A percentile compares a stretch with the other conserved stretches of the same genome.
phyloP scores from a whole-genome alignment of 2,888 invertebrate genomes.

The Drosophila pseudotakahashii region DNA sequence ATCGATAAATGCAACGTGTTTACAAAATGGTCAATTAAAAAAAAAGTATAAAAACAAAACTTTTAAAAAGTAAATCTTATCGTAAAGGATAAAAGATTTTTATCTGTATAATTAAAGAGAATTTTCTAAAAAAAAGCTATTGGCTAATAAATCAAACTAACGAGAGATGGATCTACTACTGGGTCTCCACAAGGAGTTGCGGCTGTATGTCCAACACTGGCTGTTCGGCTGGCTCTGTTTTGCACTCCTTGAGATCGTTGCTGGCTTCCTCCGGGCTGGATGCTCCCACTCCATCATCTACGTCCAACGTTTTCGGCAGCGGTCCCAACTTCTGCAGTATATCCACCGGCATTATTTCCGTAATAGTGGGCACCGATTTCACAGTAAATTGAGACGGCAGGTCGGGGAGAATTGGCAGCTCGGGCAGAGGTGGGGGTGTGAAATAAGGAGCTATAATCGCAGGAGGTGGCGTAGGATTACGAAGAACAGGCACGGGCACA shows the following conservation, averaged over 20 bases:
- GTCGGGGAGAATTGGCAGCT: slow-evolving; percentile 45
- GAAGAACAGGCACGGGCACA: slow-evolving; percentile 28
- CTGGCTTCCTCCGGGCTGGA: slow-evolving; percentile 30
- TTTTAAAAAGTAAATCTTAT: slow-evolving; percentile 6
- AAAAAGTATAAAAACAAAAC: slow-evolving; percentile 6
- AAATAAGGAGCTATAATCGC: slow-evolving; percentile 42
- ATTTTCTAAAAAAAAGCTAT: slow-evolving; percentile 24
- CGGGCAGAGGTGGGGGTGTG: slow-evolving; percentile 63
- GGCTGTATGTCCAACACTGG: slow-evolving; percentile 21
- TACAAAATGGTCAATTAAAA: slow-evolving; percentile 20
- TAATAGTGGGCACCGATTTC: slow-evolving; percentile 57
- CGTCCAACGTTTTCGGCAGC: slow-evolving; percentile 62
- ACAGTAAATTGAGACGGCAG: slow-evolving; percentile 56
- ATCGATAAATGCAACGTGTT: slow-evolving; percentile 59
- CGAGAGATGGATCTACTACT: slow-evolving; percentile 12
- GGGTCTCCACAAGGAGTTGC: slow-evolving; percentile 30
- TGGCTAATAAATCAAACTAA: slow-evolving; percentile 8
- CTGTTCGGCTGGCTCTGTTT: slow-evolving; percentile 6
- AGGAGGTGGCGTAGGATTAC: slow-evolving; percentile 39
- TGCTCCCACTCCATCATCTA: slow-evolving; percentile 48
- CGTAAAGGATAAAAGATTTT: background rate
- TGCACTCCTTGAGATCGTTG: slow-evolving; percentile 47
- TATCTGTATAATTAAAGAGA: background rate
- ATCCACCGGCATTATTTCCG: slow-evolving; percentile 69
- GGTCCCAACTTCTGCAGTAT: slow-evolving; percentile 65